Evolutionary conservation across 2,888 invertebrate species (phyloP), one percentile per base, ranked within the genome.

Genomic region (Trissolcus brochymenae): DNA sequence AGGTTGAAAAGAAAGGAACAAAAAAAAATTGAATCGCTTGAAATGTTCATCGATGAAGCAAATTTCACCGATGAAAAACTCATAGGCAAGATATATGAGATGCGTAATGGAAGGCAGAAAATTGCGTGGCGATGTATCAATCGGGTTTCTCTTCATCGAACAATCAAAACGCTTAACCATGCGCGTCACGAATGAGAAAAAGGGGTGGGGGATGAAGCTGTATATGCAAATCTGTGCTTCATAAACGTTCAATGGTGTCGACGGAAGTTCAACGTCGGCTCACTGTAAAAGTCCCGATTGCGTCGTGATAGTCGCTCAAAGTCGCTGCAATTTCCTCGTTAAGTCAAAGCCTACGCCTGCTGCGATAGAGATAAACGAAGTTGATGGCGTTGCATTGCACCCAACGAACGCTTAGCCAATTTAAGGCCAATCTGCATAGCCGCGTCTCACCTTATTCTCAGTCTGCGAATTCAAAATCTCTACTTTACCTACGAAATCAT

Each of bases 291-390:
- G 80, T 73, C 72, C 77, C 72, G 78, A 81, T 80, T 80, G 79
- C 74, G 68, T 72, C 70, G 66, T 62, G 72, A 74, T 74, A 79
- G 78, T 67, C 72, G 68, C 60, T 79, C 65, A 79, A 73, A 78
- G 78, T 78, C 72, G 65, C 51, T 73, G 78, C 79, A 80, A 78
- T 81, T 80, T 81, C 76, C 81, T 80, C 75, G 78, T 81, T 81
- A 78, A 79, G 60, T 64, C 71, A 61, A 66, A 76, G 80, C 73
- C 78, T 80, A 81, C 81, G 72, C 70, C 74, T 51, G 77, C 67
- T 64, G 60, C 64, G 73, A 79, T 76, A 64, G 76, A 79, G 80
- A 81, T 79, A 79, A 81, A 78, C 75, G 78, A 79, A 78, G 74
- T 70, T 78, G 76, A 81, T 76, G 76, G 79, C 71, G 62, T 62